These are phyloP conservation scores for Drosophila mayri DNA, from an alignment of 1,140 invertebrate species.

Conservation along the genomic window DNA sequence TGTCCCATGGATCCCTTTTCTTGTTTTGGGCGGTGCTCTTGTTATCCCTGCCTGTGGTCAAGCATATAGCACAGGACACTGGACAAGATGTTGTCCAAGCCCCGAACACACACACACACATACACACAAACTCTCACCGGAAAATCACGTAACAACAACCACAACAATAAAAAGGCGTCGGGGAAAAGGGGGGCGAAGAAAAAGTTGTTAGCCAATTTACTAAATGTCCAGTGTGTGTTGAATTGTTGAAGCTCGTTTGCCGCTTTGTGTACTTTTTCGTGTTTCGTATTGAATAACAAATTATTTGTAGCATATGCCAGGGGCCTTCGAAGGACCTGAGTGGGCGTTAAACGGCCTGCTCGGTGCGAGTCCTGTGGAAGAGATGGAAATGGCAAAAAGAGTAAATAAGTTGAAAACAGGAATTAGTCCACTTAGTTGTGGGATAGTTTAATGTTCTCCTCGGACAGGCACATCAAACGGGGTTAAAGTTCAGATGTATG, in stretches of 20 bases:
- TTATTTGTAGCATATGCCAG: conserved; percentile 76
- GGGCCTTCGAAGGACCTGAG: conserved; percentile 23
- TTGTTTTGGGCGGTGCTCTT: conserved; percentile 18
- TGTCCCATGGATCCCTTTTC: conserved; percentile 40
- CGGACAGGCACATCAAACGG: conserved; percentile 15
- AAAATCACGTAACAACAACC: conserved; percentile 58
- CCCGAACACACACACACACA: conserved; percentile 14
- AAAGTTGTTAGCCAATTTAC: conserved; percentile 80
- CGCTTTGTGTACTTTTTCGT: conserved; percentile 77
- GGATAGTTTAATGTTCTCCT: conserved; percentile 45
- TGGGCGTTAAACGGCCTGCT: conserved; percentile 56
- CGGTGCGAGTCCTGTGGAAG: conserved; percentile 16
- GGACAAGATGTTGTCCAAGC: conserved; percentile 45
- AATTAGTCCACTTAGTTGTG: conserved; percentile 53
- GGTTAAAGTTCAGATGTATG: conserved; percentile 37
- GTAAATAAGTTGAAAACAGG: conserved; percentile 47
- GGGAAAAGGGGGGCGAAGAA: conserved; percentile 40
- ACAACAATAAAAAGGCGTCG: conserved; percentile 20
- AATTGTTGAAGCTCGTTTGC: conserved; percentile 68
- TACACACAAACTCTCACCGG: conserved; percentile 4
- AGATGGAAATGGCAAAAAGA: conserved; percentile 29
- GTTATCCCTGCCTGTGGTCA: conserved; percentile 55
- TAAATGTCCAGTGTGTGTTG: conserved; percentile 70
- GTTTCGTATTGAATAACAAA: conserved; percentile 81
- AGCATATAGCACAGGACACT: conserved; percentile 59